Percentiles rank a stretch among this genome's conserved stretches.
Conservation (phyloP, 2,888 invertebrate species). For the Tridacna crocea region DNA sequence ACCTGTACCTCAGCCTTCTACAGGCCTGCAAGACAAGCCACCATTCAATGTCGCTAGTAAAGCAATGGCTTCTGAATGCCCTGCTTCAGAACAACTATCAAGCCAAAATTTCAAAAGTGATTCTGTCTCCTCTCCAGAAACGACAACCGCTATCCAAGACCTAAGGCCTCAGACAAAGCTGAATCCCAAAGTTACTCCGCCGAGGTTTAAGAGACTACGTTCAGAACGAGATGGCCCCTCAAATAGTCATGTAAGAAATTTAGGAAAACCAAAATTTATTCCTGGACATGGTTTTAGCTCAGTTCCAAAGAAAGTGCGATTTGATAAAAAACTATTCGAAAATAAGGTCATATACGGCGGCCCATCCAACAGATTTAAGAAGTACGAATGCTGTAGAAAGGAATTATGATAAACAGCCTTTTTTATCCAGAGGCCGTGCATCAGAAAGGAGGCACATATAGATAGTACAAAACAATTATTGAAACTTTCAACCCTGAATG, state of each 20-base stretch:
- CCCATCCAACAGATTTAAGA: no score
- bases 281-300: background rate
- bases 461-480: background rate
- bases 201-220: background rate
- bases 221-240: background rate
- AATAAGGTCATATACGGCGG: no score
- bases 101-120: no score
- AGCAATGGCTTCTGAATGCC: background rate
- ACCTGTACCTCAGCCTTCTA: background rate
- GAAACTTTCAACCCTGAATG: background rate
- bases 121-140: no score
- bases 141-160: no score
- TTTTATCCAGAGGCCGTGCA: conserved; percentile 2
- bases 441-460: background rate
- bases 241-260: background rate
- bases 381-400: no score
- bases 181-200: no score
- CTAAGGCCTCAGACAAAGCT: background rate
- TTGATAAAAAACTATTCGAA: no score
- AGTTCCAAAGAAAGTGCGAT: background rate
- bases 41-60: background rate
- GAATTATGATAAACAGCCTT: no score
- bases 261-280: background rate
- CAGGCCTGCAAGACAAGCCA: background rate
- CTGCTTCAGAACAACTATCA: no score